phyloP scores from a whole-genome alignment of 2,888 invertebrate species.

The Tanypteryx hageni region DNA sequence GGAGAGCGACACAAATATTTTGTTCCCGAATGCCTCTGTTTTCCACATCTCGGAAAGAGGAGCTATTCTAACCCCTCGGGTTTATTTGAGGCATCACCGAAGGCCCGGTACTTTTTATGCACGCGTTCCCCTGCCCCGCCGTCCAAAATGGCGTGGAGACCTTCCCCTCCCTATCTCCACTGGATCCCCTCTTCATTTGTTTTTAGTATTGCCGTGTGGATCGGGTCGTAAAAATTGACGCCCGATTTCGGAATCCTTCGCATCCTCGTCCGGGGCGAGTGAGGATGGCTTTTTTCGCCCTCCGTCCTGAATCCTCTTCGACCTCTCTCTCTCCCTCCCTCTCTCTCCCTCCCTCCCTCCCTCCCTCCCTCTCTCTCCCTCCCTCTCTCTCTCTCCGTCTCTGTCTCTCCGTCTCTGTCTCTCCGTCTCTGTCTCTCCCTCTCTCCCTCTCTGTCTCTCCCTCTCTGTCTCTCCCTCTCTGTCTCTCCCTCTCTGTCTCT shows the following conservation, averaged over 20 bases:
- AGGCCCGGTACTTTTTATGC: neutral
- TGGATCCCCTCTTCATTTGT: conserved; percentile 12
- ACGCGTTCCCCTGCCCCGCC: neutral
- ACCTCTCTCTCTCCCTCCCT: neutral
- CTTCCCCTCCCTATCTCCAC: neutral
- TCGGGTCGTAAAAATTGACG: conserved; percentile 51
- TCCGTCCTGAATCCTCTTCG: neutral
- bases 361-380: neutral
- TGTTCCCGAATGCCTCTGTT: neutral
- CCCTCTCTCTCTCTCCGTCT: neutral
- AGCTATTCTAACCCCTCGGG: neutral
- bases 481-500: too few relatives aligned
- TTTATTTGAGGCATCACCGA: too few relatives aligned
- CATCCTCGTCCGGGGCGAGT: neutral
- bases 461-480: neutral
- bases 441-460: neutral
- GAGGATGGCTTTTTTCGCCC: neutral
- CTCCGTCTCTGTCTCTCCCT: neutral
- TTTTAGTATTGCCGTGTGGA: neutral
- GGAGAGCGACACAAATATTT: conserved; percentile 4
- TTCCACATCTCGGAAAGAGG: neutral
- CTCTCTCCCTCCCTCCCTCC: neutral
- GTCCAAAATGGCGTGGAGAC: neutral
- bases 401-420: neutral
- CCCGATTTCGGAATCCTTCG: conserved; percentile 25